Conservation (phyloP, 2,888 invertebrate genomes). For the Apamea crenata region DNA sequence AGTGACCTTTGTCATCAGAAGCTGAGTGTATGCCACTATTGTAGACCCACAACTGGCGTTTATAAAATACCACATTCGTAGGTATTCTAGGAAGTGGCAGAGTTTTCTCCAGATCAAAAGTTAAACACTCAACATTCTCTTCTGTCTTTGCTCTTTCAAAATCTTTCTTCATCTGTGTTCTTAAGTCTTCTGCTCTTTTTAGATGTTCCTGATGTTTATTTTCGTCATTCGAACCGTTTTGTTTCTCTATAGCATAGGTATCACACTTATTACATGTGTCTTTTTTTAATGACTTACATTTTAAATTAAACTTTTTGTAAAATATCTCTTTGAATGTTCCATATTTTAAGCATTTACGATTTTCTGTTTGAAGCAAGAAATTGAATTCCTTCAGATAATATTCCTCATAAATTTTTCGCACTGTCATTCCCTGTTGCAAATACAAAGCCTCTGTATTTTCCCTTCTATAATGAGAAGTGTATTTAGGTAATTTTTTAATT, state of each 20-base stretch:
- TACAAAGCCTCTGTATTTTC: constrained; percentile 27
- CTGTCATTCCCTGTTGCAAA: constrained; percentile 37
- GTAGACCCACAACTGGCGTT: constrained; percentile 34
- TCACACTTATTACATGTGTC: constrained; percentile 12
- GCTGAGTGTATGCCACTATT: constrained; percentile 39
- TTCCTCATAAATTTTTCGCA: constrained; percentile 16
- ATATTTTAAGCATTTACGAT: constrained; percentile 24
- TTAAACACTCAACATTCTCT: constrained; percentile 30
- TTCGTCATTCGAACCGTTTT: constrained; percentile 39
- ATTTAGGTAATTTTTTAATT: constrained; percentile 20
- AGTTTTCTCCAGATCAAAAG: constrained; percentile 48
- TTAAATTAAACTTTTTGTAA: constrained; percentile 50
- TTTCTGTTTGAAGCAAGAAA: constrained; percentile 5
- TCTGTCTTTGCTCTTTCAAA: constrained; percentile 33
- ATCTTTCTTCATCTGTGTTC: constrained; percentile 41
- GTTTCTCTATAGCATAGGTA: constrained; percentile 34
- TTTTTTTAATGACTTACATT: constrained; percentile 29
- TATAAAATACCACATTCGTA: constrained; percentile 36
- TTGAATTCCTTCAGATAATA: constrained; percentile 11
- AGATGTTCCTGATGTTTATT: constrained; percentile 32
- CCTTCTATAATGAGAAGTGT: constrained; percentile 33
- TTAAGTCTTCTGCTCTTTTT: constrained; percentile 45
- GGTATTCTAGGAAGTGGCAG: constrained; percentile 38
- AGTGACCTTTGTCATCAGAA: constrained; percentile 21
- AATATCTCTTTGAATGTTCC: constrained; percentile 40